phyloP scores from a whole-genome alignment of 2,888 invertebrate genomes.

The Agrotis exclamationis region DNA sequence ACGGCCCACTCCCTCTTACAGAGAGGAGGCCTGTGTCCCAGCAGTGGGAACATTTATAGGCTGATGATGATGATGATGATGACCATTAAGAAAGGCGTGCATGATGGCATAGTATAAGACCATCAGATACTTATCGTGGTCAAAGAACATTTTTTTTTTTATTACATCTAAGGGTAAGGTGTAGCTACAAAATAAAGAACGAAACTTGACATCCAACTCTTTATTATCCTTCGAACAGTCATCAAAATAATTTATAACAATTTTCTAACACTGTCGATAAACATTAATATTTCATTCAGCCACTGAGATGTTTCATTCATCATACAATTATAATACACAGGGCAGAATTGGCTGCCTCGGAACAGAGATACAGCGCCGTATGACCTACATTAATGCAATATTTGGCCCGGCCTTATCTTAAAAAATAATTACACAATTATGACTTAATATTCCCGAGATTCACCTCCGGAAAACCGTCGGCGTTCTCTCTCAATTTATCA shows the following conservation, averaged over 20 bases:
- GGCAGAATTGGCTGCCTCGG: constrained; percentile 82
- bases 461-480: constrained; percentile 74
- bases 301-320: constrained; percentile 88
- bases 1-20: too few relatives aligned
- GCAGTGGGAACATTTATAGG: too few relatives aligned
- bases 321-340: constrained; percentile 83
- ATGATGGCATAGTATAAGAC: too few relatives aligned
- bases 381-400: constrained; percentile 89
- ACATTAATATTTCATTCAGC: constrained; percentile 90
- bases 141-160: too few relatives aligned
- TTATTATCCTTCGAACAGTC: constrained; percentile 92
- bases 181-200: constrained; percentile 76
- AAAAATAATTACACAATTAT: constrained; percentile 89
- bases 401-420: constrained; percentile 91
- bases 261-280: constrained; percentile 91
- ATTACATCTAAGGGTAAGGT: constrained; percentile 31
- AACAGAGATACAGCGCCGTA: constrained; percentile 84
- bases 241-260: constrained; percentile 92
- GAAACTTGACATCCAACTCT: constrained; percentile 90
- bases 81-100: too few relatives aligned
- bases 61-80: too few relatives aligned
- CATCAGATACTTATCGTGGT: too few relatives aligned
- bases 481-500: constrained; percentile 76
- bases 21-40: too few relatives aligned
- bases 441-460: constrained; percentile 85